These are phyloP conservation scores for Paedocypris sp. DNA, from an alignment of 2,113 vertebrate species.

Conservation along the genomic window DNA sequence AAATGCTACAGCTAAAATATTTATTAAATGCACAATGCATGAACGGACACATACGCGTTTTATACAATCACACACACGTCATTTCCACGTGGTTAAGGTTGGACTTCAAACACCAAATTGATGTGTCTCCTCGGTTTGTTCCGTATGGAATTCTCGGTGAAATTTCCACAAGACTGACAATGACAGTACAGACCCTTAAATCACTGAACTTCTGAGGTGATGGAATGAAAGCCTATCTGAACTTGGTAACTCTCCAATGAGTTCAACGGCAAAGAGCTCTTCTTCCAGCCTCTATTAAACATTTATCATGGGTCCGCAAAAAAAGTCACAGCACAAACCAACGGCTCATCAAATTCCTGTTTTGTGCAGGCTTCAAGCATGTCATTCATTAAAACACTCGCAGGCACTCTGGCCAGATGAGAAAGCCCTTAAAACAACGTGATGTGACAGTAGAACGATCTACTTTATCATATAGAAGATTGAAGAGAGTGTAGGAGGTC, in stretches of 20 bases:
- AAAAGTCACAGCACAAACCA: neutral
- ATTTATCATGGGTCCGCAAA: neutral
- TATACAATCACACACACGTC: no score
- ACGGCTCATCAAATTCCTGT: constrained; percentile 3
- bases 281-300: neutral
- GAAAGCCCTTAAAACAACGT: neutral
- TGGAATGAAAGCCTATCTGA: neutral
- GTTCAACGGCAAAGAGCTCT: neutral
- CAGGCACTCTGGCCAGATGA: neutral
- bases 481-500: neutral
- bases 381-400: constrained; percentile 22
- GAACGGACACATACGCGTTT: neutral
- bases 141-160: no score
- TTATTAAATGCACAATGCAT: neutral
- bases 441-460: constrained; percentile 20
- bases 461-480: constrained; percentile 6
- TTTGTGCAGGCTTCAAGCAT: neutral
- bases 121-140: no score
- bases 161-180: neutral
- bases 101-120: neutral
- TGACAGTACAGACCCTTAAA: neutral
- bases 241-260: neutral
- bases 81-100: no score
- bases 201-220: neutral
- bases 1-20: neutral